Percentiles rank a stretch among this genome's conserved stretches.
Conservation (phyloP, 64 coral and sea anemone species). For the Pocillopora damicornis region DNA sequence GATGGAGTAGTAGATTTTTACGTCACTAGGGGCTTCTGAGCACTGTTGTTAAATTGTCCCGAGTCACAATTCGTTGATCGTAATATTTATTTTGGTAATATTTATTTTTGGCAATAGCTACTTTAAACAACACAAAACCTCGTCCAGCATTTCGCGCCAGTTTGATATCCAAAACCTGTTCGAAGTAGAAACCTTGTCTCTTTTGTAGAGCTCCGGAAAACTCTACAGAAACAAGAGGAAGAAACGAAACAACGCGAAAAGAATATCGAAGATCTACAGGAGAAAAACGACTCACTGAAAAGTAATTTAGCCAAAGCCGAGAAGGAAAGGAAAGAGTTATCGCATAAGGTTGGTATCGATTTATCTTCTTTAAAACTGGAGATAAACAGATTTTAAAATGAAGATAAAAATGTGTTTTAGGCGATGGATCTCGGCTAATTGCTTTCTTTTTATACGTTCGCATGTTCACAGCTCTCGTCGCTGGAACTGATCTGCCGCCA, state of each 20-base stretch:
- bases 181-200: background rate
- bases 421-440: too few relatives aligned
- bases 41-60: too few relatives aligned
- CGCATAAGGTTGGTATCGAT: conserved; percentile 45
- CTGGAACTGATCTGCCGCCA: conserved; percentile 73
- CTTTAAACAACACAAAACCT: background rate
- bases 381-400: background rate
- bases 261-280: conserved; percentile 62
- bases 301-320: conserved; percentile 53
- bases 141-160: too few relatives aligned
- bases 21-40: too few relatives aligned
- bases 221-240: conserved; percentile 53
- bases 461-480: conserved; percentile 53
- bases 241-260: conserved; percentile 52
- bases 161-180: background rate
- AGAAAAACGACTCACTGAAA: conserved; percentile 47
- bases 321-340: conserved; percentile 55
- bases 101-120: too few relatives aligned
- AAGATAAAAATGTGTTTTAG: background rate
- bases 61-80: too few relatives aligned
- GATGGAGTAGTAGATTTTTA: too few relatives aligned
- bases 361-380: too few relatives aligned
- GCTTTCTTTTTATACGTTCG: too few relatives aligned
- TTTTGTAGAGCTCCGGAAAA: conserved; percentile 57
- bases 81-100: too few relatives aligned